These are phyloP conservation scores for Conger conger DNA, from an alignment of 2,113 vertebrate genomes.

Conservation along the genomic window DNA sequence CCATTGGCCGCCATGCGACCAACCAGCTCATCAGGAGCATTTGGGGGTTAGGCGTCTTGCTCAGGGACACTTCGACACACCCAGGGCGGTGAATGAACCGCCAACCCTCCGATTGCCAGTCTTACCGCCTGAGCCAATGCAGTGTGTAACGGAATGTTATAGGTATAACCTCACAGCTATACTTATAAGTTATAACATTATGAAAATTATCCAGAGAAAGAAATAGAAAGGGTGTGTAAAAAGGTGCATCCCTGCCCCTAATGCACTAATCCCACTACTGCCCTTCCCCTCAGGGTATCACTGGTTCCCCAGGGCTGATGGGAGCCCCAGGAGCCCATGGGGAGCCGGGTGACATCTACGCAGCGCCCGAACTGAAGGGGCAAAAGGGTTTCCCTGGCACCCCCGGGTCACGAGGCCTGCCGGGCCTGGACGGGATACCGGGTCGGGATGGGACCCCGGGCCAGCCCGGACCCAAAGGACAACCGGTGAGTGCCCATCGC, in stretches of 20 bases:
- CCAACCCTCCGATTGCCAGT: no score
- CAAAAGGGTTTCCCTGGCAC: constrained; percentile 81
- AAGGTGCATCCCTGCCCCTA: background rate
- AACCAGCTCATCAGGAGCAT: no score
- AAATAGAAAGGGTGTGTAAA: background rate
- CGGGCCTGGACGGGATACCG: constrained; percentile 77
- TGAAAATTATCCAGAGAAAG: no score
- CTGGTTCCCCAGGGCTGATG: constrained; percentile 76
- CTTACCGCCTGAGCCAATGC: no score
- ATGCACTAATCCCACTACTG: background rate
- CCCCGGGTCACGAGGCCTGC: constrained; percentile 73
- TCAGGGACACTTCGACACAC: no score
- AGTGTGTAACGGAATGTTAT: no score
- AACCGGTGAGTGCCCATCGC: constrained; percentile 70
- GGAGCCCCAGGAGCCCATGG: constrained; percentile 86
- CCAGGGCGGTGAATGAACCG: no score
- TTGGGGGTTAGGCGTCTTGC: no score
- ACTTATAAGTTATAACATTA: no score
- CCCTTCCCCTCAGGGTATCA: constrained; percentile 69
- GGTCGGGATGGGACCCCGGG: constrained; percentile 84
- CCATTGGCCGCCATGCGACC: no score
- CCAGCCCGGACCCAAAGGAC: constrained; percentile 81
- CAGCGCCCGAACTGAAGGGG: constrained; percentile 81
- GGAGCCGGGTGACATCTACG: constrained; percentile 84
- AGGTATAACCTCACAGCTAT: no score